Conservation (phyloP, 2,113 vertebrate genomes). For the Edolisoma coerulescens region DNA sequence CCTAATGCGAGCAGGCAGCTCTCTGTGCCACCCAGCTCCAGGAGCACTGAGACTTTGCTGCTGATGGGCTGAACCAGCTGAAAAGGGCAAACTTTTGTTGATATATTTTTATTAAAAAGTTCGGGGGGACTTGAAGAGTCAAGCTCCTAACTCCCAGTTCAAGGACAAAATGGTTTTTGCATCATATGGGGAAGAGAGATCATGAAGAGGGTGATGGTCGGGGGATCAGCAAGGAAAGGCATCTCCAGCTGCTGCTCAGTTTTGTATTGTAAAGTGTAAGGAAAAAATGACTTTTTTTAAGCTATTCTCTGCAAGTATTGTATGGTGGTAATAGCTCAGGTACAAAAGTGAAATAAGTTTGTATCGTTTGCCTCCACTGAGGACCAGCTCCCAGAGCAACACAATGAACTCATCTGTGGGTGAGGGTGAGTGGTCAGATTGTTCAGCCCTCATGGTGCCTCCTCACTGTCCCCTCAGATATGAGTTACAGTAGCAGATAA, state of each 20-base stretch:
- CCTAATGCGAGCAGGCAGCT: background rate
- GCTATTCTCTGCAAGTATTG: background rate
- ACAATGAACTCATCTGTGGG: background rate
- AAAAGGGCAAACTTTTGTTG: background rate
- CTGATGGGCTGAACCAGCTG: background rate
- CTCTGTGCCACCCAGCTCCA: background rate
- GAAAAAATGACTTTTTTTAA: background rate
- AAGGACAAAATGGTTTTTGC: background rate
- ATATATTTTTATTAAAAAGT: background rate
- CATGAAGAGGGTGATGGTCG: background rate
- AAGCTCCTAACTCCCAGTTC: background rate
- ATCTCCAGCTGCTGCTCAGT: background rate
- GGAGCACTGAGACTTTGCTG: background rate
- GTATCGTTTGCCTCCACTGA: background rate
- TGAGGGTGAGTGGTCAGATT: background rate
- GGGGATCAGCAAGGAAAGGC: background rate
- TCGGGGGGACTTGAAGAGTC: background rate
- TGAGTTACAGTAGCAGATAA: background rate
- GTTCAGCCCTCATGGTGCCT: background rate
- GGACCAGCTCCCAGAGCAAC: background rate
- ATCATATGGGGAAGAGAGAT: background rate
- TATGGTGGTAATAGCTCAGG: background rate
- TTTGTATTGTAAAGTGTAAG: background rate
- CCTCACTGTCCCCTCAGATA: background rate
- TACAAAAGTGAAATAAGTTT: background rate